Base-by-base conservation (phyloP, 2,113 vertebrate species). In the Gopherus flavomarginatus region DNA sequence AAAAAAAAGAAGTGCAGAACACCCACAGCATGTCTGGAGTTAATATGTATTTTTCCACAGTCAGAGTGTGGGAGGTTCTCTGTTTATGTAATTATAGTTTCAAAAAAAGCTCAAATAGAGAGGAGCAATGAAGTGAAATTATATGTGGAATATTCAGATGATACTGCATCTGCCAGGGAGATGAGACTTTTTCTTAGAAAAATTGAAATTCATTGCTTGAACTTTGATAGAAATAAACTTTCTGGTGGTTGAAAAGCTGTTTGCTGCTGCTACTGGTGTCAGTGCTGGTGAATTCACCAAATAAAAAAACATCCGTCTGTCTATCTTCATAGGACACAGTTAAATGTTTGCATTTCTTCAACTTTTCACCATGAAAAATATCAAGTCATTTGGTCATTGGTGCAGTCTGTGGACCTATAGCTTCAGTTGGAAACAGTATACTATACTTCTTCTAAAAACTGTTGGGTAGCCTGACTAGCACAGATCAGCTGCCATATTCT, bases 81-180 rank as follows among this genome's bases (percentile, higher is more conserved):
- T 97, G 95, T 96, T 95, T 96, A 94, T 97, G 89, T 97, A 96
- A 97, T 97, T 97, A 96, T 81, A 92, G 85, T 97, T 97, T 97
- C 85, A 65, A 65, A 65, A 95, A 95, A 88, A 13, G 2, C 86
- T 93, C 94, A 95, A 97, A 93, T 94, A 96, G 95, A 95, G 89
- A 94, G 85, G 95, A 95, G 94, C 91, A 95, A 95, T 93, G 93
- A 96, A 92, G 87, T 89, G 86, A 94, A 94, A 92, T 92, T 96
- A 84, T 75, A 81, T 91, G 81, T 93, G 78, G 87, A 93, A 86
- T 97, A 95, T 92, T 94, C 65, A 2, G 86, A 94, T 96, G 92
- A 95, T 89, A 87, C 72, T 72, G 65, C 89, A 92, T 94, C 86
- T 92, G 93, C 91, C 53, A 72, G 86, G 65, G 82, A 90, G 88